These are phyloP conservation scores for Pseudorectes ferrugineus DNA, from an alignment of 2,113 vertebrate species.

Conservation along the genomic window DNA sequence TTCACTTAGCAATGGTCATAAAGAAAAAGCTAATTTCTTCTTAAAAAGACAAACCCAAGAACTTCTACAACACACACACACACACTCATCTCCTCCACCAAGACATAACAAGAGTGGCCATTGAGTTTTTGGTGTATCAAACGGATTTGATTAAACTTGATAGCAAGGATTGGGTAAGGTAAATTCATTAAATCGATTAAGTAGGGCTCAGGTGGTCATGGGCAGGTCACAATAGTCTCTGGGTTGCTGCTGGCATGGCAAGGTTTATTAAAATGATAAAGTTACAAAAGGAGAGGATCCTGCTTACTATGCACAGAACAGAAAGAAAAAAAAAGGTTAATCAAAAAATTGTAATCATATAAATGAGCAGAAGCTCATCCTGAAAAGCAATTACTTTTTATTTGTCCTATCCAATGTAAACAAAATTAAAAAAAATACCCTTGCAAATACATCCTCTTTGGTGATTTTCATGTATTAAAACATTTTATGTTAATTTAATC, in stretches of 20 bases:
- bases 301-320: background rate
- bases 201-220: slow-evolving; percentile 44
- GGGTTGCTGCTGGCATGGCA: background rate
- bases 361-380: slow-evolving; percentile 24
- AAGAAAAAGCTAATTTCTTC: background rate
- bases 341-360: slow-evolving; percentile 39
- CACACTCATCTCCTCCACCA: background rate
- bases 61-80: background rate
- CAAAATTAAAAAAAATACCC: background rate
- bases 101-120: background rate
- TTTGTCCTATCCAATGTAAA: slow-evolving; percentile 10
- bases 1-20: background rate
- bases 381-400: slow-evolving; percentile 42
- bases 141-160: background rate
- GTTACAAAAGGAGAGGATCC: background rate
- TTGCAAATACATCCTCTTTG: background rate
- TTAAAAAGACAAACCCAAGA: background rate
- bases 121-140: background rate
- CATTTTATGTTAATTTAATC: slow-evolving; percentile 7
- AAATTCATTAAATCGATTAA: slow-evolving; percentile 19
- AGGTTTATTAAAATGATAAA: slow-evolving; percentile 55
- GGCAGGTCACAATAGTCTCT: background rate
- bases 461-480: background rate
- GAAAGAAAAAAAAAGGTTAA: slow-evolving; percentile 2
- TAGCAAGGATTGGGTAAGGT: background rate